Conservation (phyloP, 2,888 invertebrate species). For the Heliconius charithonia region DNA sequence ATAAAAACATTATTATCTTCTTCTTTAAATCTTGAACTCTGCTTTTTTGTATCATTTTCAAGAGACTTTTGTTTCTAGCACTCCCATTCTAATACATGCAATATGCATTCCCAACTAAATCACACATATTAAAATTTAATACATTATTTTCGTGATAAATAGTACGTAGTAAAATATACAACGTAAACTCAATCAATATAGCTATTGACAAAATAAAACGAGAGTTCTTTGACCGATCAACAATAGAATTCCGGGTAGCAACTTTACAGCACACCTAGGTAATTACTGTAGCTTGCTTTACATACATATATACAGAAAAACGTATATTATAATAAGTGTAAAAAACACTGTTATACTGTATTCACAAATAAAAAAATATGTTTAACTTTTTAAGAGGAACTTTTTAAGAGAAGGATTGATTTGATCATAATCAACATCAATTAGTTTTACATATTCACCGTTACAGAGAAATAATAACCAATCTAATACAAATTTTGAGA, state of each 20-base stretch:
- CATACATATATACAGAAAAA: background rate
- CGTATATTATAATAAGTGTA: background rate
- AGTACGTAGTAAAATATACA: background rate
- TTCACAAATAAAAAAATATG: background rate
- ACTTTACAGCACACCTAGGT: slow-evolving; percentile 4
- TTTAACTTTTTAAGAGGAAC: background rate
- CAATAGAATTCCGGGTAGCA: slow-evolving; percentile 16
- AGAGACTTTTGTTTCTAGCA: background rate
- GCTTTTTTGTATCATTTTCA: background rate
- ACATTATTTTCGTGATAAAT: background rate
- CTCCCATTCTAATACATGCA: background rate
- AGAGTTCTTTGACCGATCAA: slow-evolving; percentile 26
- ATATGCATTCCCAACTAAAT: background rate
- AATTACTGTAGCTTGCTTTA: slow-evolving; percentile 4
- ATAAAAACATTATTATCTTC: no score
- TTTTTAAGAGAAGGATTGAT: background rate
- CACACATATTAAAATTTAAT: background rate
- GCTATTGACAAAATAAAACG: background rate
- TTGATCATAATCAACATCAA: background rate
- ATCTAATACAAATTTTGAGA: slow-evolving; percentile 18
- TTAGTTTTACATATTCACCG: background rate
- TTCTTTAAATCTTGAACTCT: no score
- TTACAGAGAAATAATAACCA: background rate
- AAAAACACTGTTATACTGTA: no score
- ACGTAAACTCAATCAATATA: background rate